Evolutionary conservation across 2,113 vertebrate species (phyloP).

Genomic region (Syngnathus scovelli): DNA sequence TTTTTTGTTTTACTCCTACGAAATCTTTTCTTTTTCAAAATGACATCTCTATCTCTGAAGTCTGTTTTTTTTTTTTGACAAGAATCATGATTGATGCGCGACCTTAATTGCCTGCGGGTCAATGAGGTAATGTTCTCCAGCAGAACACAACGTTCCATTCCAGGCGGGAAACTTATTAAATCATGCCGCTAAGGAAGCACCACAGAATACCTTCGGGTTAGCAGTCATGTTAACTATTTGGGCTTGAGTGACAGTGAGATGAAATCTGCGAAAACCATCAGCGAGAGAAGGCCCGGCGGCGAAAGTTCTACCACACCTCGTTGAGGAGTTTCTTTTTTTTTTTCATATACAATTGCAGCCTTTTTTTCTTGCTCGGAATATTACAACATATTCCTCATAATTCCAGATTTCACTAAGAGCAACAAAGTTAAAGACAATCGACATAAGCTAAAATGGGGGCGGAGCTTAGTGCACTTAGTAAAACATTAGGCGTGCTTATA

Average conservation of each 20-base stretch:
- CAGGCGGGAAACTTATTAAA: neutral
- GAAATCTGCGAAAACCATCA: constrained; percentile 44
- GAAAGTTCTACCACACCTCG: constrained; percentile 28
- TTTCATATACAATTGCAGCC: too few relatives aligned
- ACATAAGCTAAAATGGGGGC: neutral
- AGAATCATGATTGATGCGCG: neutral
- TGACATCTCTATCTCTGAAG: too few relatives aligned
- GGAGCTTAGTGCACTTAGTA: neutral
- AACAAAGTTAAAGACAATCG: neutral
- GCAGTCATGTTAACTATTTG: constrained; percentile 15
- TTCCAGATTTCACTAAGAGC: neutral
- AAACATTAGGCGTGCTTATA: neutral
- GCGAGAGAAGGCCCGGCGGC: constrained; percentile 5
- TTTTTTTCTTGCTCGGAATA: too few relatives aligned
- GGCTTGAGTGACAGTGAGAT: constrained; percentile 21
- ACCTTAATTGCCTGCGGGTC: neutral
- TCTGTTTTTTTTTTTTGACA: neutral
- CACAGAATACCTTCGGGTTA: neutral
- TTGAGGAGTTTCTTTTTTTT: neutral
- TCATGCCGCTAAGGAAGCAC: neutral
- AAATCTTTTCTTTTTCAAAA: too few relatives aligned
- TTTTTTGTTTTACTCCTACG: too few relatives aligned
- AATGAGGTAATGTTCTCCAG: neutral
- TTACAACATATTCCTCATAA: too few relatives aligned
- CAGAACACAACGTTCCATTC: neutral